Evolutionary conservation across 2,888 invertebrate genomes (phyloP).

Genomic region (Drosophila mimica): DNA sequence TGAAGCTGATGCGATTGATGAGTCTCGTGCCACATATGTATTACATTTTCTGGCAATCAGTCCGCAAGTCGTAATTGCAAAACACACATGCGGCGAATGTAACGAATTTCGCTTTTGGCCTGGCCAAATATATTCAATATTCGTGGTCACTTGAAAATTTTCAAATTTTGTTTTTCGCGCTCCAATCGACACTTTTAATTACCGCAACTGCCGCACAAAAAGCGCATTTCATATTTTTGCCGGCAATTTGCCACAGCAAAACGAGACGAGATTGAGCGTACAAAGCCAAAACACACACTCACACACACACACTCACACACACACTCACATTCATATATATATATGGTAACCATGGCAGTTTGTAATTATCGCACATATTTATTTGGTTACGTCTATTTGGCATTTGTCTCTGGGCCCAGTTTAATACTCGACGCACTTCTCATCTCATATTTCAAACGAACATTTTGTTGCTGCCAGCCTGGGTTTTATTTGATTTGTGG

Average conservation of each 20-base stretch:
- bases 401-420: slow-evolving; percentile 16
- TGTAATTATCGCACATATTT: slow-evolving; percentile 58
- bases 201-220: slow-evolving; percentile 27
- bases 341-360: slow-evolving; percentile 44
- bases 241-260: slow-evolving; percentile 60
- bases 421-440: neutral
- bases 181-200: slow-evolving; percentile 63
- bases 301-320: neutral
- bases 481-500: slow-evolving; percentile 39
- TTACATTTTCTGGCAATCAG: slow-evolving; percentile 51
- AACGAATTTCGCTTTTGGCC: slow-evolving; percentile 34
- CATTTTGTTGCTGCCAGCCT: slow-evolving; percentile 9
- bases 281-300: slow-evolving; percentile 29
- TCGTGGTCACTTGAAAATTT: slow-evolving; percentile 55
- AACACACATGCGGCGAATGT: slow-evolving; percentile 46
- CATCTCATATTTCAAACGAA: slow-evolving; percentile 39
- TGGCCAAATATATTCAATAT: slow-evolving; percentile 33
- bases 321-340: neutral
- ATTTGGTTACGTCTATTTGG: slow-evolving; percentile 39
- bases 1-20: slow-evolving; percentile 19
- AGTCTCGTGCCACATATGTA: slow-evolving; percentile 39
- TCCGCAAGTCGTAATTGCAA: slow-evolving; percentile 70
- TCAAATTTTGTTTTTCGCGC: slow-evolving; percentile 29
- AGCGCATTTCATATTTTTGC: slow-evolving; percentile 63
- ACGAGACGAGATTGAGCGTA: slow-evolving; percentile 53